A percentile compares a stretch with the other conserved stretches of the same genome.
These are phyloP conservation scores for Perca flavescens DNA, from an alignment of 2,113 vertebrate genomes.

Conservation along the genomic window DNA sequence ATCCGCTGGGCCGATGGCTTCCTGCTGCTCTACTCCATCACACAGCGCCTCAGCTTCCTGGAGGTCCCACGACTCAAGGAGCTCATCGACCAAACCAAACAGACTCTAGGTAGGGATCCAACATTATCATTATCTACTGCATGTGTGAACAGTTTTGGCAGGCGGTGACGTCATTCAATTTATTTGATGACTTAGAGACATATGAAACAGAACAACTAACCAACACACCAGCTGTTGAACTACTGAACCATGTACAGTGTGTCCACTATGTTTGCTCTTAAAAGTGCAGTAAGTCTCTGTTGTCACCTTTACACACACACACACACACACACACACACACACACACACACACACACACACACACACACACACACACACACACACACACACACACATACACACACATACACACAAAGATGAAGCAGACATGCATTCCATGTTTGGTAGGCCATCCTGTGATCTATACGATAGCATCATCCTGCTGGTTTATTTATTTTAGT, in stretches of 20 bases:
- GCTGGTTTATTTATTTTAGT: constrained; percentile 27
- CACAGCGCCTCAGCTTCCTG: constrained; percentile 80
- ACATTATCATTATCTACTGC: background rate
- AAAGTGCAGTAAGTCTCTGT: constrained; percentile 18
- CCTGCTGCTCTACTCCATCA: constrained; percentile 84
- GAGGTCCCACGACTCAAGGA: constrained; percentile 80
- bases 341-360: constrained; percentile 8
- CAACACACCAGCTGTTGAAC: background rate
- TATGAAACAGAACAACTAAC: background rate
- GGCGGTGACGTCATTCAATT: background rate
- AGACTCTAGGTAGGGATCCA: constrained; percentile 73
- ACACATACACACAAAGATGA: background rate
- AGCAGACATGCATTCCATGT: constrained; percentile 22
- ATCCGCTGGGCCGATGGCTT: constrained; percentile 85
- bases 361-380: constrained; percentile 10
- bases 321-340: constrained; percentile 24
- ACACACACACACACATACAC: constrained; percentile 18
- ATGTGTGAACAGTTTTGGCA: background rate
- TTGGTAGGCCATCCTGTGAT: constrained; percentile 28
- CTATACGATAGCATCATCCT: constrained; percentile 15
- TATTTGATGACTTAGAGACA: background rate
- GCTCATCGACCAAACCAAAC: constrained; percentile 82
- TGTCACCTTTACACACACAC: constrained; percentile 47
- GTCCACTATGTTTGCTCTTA: constrained; percentile 21
- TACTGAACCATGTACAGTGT: constrained; percentile 15